phyloP scores from a whole-genome alignment of 2,797 vertebrate genomes.

The Alca torda region DNA sequence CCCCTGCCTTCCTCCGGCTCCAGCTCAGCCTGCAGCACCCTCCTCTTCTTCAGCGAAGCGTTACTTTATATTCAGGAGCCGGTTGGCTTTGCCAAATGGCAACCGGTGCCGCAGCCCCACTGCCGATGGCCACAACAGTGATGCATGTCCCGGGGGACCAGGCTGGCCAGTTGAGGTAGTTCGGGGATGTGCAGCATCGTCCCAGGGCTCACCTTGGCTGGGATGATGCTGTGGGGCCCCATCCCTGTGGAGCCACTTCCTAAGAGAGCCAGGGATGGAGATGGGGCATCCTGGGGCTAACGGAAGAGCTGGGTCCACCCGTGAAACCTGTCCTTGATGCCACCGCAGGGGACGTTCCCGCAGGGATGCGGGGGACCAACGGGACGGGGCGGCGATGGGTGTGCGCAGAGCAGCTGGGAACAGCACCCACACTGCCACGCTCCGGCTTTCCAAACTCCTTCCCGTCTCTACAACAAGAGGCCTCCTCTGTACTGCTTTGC shows the following conservation, averaged over 20 bases:
- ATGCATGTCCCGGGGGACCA: neutral
- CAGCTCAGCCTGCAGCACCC: neutral
- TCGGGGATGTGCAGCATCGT: neutral
- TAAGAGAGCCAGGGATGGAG: neutral
- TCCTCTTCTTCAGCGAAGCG: neutral
- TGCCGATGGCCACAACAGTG: neutral
- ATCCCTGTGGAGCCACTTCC: neutral
- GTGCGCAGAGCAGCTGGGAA: neutral
- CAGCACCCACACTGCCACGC: neutral
- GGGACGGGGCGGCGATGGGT: fast-evolving
- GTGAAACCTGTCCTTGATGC: neutral
- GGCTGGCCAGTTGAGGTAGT: slow-evolving; percentile 4
- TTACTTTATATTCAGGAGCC: neutral
- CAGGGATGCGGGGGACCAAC: fast-evolving
- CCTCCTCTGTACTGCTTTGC: slow-evolving; percentile 33
- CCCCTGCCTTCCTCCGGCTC: neutral
- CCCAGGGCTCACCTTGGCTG: neutral
- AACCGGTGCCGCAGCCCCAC: fast-evolving
- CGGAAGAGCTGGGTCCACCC: neutral
- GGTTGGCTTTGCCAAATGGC: neutral
- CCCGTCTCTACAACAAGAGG: neutral
- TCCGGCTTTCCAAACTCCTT: slow-evolving; percentile 19
- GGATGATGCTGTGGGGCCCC: fast-evolving
- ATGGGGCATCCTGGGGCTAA: neutral
- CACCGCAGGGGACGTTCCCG: neutral